phyloP scores from a whole-genome alignment of 2,797 vertebrate genomes.

The Mareca penelope region DNA sequence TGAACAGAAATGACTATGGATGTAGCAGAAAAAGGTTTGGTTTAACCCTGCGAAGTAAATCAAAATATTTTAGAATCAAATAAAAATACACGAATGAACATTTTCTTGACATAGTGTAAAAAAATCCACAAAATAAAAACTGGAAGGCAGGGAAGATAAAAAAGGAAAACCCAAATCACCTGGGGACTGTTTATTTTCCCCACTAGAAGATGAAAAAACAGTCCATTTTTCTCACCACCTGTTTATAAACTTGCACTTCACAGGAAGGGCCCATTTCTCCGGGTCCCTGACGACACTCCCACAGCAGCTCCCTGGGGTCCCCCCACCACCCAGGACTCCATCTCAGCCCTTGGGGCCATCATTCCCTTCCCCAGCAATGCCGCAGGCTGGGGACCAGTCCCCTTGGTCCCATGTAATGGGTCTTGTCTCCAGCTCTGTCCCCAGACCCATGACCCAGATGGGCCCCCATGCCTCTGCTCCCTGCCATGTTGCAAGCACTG shows the following conservation, averaged over 20 bases:
- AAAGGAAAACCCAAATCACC: background rate
- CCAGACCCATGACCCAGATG: fast-evolving
- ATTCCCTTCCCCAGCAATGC: fast-evolving
- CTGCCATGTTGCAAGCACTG: fast-evolving
- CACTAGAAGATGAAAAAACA: background rate
- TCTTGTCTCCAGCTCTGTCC: background rate
- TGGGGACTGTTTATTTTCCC: background rate
- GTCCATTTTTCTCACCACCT: background rate
- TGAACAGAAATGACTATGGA: background rate
- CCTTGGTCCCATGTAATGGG: fast-evolving
- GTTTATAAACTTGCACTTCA: background rate
- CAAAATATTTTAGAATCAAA: background rate
- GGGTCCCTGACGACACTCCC: no score
- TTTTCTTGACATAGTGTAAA: background rate
- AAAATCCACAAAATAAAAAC: background rate
- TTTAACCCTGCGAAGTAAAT: background rate
- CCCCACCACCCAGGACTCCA: no score
- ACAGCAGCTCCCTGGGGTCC: fast-evolving
- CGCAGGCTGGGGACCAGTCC: background rate
- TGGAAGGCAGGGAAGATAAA: background rate
- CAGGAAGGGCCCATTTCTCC: background rate
- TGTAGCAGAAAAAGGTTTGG: background rate
- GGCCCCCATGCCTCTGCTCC: background rate
- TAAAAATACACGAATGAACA: background rate
- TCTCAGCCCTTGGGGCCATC: fast-evolving